Conservation (phyloP, 2,113 vertebrate species). For the Erinaceus europaeus region DNA sequence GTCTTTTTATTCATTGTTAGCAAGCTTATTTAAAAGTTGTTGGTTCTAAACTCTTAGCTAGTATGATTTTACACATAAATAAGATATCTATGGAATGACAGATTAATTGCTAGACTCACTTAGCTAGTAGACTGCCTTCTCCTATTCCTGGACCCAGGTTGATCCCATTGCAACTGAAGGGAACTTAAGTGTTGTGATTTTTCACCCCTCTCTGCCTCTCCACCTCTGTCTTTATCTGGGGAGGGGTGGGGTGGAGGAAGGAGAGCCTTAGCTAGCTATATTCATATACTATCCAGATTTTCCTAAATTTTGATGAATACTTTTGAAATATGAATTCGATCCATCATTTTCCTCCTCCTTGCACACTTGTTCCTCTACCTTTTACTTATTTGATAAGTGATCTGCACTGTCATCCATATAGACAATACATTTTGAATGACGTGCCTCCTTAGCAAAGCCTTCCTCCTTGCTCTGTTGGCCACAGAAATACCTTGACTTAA, state of each 20-base stretch:
- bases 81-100: background rate
- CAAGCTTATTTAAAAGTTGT: background rate
- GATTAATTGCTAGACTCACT: background rate
- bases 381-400: background rate
- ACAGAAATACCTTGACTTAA: constrained; percentile 16
- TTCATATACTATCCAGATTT: no score
- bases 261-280: no score
- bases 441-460: background rate
- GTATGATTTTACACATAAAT: background rate
- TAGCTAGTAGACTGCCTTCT: no score
- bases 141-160: no score
- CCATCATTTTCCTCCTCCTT: background rate
- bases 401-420: background rate
- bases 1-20: background rate
- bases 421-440: background rate
- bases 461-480: background rate
- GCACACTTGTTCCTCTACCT: background rate
- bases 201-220: no score
- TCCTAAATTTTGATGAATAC: background rate
- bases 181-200: no score
- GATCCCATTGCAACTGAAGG: no score
- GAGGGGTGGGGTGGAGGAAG: no score
- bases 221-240: no score
- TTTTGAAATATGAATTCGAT: background rate
- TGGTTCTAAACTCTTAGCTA: background rate